Percentiles rank a stretch among this genome's conserved stretches.
These are phyloP conservation scores for Clarias pachynema DNA, from an alignment of 2,797 vertebrate genomes.

Conservation along the genomic window DNA sequence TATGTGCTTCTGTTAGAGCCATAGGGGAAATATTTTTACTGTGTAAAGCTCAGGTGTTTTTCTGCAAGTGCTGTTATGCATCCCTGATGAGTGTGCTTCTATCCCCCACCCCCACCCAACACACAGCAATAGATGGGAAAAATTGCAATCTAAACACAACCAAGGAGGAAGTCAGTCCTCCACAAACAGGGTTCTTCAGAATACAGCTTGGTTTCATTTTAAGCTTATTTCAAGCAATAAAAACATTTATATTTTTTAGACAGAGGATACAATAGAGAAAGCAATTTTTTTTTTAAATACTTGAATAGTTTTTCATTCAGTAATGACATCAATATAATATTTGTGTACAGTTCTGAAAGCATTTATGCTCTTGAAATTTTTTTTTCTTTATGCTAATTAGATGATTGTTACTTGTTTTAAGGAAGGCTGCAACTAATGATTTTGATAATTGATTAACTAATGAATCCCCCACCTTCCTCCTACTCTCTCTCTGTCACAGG, in stretches of 20 bases:
- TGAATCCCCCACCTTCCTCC: neutral
- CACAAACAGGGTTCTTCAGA: neutral
- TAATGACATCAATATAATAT: neutral
- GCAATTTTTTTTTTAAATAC: neutral
- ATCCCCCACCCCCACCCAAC: no score
- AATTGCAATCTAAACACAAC: conserved; percentile 7
- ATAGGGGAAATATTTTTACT: neutral
- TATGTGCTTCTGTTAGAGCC: neutral
- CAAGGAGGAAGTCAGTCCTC: neutral
- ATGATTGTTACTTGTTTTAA: neutral
- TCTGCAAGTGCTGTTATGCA: neutral
- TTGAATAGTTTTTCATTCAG: neutral
- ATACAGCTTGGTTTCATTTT: neutral
- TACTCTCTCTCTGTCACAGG: conserved; percentile 68
- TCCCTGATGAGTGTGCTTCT: neutral
- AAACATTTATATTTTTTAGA: neutral
- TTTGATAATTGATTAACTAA: neutral
- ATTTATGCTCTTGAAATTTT: neutral
- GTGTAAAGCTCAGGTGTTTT: neutral
- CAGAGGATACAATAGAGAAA: no score
- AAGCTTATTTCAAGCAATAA: neutral
- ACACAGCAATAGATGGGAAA: neutral
- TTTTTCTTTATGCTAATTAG: neutral
- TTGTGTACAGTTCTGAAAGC: neutral
- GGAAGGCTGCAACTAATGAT: neutral